phyloP scores from a whole-genome alignment of 92 coral and sea anemone species.

The Umimayanthus chanpuru region DNA sequence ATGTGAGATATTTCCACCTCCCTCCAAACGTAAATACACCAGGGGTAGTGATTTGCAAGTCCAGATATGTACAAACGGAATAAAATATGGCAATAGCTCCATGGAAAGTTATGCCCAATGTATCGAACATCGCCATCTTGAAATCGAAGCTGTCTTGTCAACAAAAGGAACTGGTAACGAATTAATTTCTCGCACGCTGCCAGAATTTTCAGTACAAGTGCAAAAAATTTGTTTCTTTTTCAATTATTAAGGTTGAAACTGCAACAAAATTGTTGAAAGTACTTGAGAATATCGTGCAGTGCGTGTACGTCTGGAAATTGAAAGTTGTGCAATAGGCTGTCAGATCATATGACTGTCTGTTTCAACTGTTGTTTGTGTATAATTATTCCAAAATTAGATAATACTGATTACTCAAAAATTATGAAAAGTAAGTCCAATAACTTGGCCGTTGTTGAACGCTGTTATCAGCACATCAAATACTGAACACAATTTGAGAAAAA shows the following conservation, averaged over 20 bases:
- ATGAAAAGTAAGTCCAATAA: too few species aligned
- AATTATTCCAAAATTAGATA: too few species aligned
- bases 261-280: neutral
- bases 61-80: slow-evolving; percentile 3
- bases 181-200: neutral
- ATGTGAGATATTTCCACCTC: slow-evolving; percentile 15
- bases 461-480: too few species aligned
- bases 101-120: neutral
- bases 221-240: neutral
- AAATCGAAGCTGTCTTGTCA: neutral
- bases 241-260: neutral
- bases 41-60: slow-evolving; percentile 3
- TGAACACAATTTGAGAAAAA: neutral
- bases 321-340: slow-evolving; percentile 9
- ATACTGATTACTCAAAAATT: too few species aligned
- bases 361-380: neutral
- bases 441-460: too few species aligned
- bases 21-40: slow-evolving; percentile 2
- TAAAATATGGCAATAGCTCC: slow-evolving; percentile 4
- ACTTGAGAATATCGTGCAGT: neutral
- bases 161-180: slow-evolving; percentile 15
- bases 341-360: neutral
- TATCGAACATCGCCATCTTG: slow-evolving; percentile 5
- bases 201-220: neutral
- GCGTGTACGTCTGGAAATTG: neutral